Evolutionary conservation across 2,113 vertebrate genomes (phyloP).

Genomic region (Semnornis frantzii): DNA sequence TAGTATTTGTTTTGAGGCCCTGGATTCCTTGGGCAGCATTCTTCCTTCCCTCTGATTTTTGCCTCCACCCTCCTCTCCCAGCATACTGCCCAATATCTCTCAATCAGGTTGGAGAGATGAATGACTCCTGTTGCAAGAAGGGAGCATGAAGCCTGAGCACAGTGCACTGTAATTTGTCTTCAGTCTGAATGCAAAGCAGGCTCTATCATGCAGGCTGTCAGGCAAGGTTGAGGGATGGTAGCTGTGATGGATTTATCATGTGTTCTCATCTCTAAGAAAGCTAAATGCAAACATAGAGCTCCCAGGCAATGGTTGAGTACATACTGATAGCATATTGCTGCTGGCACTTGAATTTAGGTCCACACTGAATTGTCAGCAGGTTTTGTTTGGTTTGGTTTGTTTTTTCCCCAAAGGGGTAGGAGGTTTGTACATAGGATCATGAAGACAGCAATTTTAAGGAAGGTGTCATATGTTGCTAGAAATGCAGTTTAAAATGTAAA

Average conservation of each 20-base stretch:
- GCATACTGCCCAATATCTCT: not conserved
- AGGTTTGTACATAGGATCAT: not conserved
- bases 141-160: constrained; percentile 24
- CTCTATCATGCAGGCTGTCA: constrained; percentile 58
- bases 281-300: constrained; percentile 69
- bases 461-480: not conserved
- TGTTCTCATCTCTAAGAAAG: constrained; percentile 65
- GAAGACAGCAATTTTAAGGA: not conserved
- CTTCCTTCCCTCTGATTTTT: not conserved
- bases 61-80: not conserved
- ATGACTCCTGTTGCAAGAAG: constrained; percentile 31
- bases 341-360: constrained; percentile 43
- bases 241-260: constrained; percentile 76
- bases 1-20: not conserved
- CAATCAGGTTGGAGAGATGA: constrained; percentile 41
- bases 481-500: not conserved
- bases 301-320: not conserved
- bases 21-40: not conserved
- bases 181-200: constrained; percentile 54
- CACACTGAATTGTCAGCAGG: not conserved
- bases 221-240: constrained; percentile 71
- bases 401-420: not conserved
- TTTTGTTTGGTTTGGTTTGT: too few species aligned
- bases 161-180: constrained; percentile 56
- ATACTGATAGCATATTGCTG: constrained; percentile 44